A percentile compares a stretch with the other conserved stretches of the same genome.
Conservation (phyloP, 1,140 invertebrate genomes). For the Drosophila albomicans region DNA sequence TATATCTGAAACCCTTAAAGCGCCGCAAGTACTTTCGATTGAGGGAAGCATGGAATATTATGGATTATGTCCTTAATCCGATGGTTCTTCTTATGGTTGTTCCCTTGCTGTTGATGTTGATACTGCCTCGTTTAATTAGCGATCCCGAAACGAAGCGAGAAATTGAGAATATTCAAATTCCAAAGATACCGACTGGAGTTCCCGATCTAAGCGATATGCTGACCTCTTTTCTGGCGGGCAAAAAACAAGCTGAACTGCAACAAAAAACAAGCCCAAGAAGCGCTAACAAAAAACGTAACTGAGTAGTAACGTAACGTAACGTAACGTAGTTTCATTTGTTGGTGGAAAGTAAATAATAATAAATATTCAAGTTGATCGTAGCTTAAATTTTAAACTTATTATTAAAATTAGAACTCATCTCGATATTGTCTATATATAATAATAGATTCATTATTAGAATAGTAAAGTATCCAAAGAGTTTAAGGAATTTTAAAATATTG, state of each 20-base stretch:
- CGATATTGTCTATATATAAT: too few relatives aligned
- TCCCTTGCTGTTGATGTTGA: slow-evolving; percentile 94
- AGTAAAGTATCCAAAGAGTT: too few relatives aligned
- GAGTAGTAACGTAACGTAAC: too few relatives aligned
- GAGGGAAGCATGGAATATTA: slow-evolving; percentile 94
- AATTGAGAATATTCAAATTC: slow-evolving; percentile 91
- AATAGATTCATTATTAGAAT: too few relatives aligned
- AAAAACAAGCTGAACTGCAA: slow-evolving; percentile 3
- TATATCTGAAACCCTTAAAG: slow-evolving; percentile 92
- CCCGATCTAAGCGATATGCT: slow-evolving; percentile 96
- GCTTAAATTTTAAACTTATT: too few relatives aligned
- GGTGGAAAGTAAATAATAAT: too few relatives aligned
- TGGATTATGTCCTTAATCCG: slow-evolving; percentile 97
- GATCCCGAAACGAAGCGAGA: slow-evolving; percentile 97
- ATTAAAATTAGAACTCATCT: too few relatives aligned
- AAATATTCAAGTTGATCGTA: too few relatives aligned
- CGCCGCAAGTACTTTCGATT: slow-evolving; percentile 95
- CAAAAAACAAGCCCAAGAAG: slow-evolving; percentile 39
- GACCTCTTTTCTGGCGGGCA: slow-evolving; percentile 91
- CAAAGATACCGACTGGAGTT: slow-evolving; percentile 86
- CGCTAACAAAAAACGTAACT: not conserved
- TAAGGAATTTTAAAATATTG: too few relatives aligned
- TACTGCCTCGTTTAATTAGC: slow-evolving; percentile 97
- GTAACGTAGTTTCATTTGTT: too few relatives aligned
- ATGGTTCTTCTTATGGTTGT: slow-evolving; percentile 99